Percentiles rank a stretch among this genome's conserved stretches.
Conservation (phyloP, 2,888 invertebrate genomes). For the Smittia aterrima region DNA sequence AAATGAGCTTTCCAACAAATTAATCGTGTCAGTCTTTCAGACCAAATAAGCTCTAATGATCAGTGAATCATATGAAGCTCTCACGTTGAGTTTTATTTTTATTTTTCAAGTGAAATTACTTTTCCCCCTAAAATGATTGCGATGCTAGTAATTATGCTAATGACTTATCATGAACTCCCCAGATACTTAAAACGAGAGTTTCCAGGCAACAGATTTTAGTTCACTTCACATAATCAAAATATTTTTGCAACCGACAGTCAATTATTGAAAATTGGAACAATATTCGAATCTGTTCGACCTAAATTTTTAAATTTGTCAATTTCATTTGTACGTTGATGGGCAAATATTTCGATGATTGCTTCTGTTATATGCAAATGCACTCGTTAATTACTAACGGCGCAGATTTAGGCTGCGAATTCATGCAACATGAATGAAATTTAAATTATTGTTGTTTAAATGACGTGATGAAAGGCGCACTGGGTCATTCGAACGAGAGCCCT, state of each 20-base stretch:
- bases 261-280: constrained; percentile 26
- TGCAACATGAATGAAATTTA: not conserved
- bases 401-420: not conserved
- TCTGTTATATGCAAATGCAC: not conserved
- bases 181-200: not conserved
- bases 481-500: not conserved
- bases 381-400: not conserved
- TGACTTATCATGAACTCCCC: not conserved
- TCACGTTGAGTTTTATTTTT: too few species aligned
- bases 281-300: not conserved
- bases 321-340: not conserved
- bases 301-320: constrained; percentile 16
- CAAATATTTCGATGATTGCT: not conserved
- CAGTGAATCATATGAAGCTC: too few species aligned
- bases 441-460: constrained; percentile 1
- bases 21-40: too few species aligned
- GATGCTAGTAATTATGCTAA: constrained; percentile 8
- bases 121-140: not conserved
- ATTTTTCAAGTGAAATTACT: too few species aligned
- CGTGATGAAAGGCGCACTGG: not conserved
- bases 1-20: too few species aligned
- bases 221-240: not conserved
- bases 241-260: constrained; percentile 21
- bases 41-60: too few species aligned
- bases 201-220: not conserved